These are phyloP conservation scores for Onychomys torridus DNA, from an alignment of 2,797 vertebrate genomes.

Conservation along the genomic window DNA sequence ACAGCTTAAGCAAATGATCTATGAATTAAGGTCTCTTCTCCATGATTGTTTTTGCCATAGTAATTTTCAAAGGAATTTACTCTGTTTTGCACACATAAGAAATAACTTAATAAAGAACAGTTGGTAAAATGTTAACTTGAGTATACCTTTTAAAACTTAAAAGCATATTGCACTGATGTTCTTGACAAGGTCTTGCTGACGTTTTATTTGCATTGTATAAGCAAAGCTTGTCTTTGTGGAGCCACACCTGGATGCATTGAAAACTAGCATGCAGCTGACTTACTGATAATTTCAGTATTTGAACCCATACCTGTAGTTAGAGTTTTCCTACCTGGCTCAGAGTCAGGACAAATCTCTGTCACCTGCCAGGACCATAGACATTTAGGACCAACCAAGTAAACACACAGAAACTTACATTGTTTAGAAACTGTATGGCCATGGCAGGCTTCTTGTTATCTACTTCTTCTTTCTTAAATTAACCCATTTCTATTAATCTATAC, in stretches of 20 bases:
- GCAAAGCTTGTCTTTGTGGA: neutral
- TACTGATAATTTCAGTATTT: neutral
- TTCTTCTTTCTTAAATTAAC: no score
- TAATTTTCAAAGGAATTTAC: neutral
- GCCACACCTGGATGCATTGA: neutral
- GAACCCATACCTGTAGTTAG: neutral
- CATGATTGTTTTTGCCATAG: neutral
- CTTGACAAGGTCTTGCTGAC: neutral
- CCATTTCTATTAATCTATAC: no score
- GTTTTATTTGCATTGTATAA: neutral
- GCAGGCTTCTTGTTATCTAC: no score
- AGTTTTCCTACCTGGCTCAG: no score
- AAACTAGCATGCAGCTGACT: neutral
- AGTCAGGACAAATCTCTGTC: no score
- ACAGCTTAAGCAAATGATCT: neutral
- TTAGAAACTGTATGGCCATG: no score
- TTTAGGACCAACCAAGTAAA: no score
- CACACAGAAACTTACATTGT: no score
- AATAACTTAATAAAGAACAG: neutral
- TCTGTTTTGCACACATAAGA: neutral
- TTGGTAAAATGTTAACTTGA: neutral
- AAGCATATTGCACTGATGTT: neutral
- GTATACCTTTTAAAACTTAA: constrained; percentile 1
- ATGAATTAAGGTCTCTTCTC: neutral
- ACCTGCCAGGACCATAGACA: no score